Conservation (phyloP, 2,888 invertebrate genomes). For the Eucera pruinosa region DNA sequence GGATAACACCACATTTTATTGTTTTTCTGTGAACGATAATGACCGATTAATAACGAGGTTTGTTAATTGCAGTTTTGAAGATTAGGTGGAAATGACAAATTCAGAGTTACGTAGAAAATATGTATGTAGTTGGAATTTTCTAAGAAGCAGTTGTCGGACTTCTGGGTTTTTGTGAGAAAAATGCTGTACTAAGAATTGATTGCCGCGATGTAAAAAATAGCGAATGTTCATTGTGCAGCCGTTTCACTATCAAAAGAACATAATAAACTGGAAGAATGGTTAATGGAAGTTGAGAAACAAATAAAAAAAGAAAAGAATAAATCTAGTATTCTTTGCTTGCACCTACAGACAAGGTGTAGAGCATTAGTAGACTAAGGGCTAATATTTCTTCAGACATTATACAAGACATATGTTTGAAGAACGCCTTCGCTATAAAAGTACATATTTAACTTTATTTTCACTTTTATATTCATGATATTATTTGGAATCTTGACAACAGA, state of each 20-base stretch:
- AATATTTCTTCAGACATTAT: too few species aligned
- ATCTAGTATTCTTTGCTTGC: too few species aligned
- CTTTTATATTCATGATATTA: too few species aligned
- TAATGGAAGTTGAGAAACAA: too few species aligned
- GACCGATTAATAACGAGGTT: background rate
- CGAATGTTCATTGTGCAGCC: too few species aligned
- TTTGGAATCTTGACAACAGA: too few species aligned
- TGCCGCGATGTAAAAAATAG: background rate
- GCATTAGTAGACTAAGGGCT: too few species aligned
- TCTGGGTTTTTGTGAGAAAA: background rate
- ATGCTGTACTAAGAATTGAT: background rate
- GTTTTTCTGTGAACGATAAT: background rate
- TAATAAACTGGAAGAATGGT: background rate
- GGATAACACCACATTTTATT: background rate
- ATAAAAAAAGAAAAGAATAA: background rate
- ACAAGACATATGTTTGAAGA: too few species aligned
- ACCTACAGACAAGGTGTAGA: too few species aligned
- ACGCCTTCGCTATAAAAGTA: too few species aligned
- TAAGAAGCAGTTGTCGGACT: background rate
- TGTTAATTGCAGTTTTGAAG: background rate
- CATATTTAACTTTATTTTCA: too few species aligned
- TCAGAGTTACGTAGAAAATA: background rate
- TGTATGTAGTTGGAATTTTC: slow-evolving; percentile 1
- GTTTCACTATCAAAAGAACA: background rate
- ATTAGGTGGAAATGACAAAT: slow-evolving; percentile 4